Conservation (phyloP, 2,113 vertebrate genomes). For the Noctilio leporinus region DNA sequence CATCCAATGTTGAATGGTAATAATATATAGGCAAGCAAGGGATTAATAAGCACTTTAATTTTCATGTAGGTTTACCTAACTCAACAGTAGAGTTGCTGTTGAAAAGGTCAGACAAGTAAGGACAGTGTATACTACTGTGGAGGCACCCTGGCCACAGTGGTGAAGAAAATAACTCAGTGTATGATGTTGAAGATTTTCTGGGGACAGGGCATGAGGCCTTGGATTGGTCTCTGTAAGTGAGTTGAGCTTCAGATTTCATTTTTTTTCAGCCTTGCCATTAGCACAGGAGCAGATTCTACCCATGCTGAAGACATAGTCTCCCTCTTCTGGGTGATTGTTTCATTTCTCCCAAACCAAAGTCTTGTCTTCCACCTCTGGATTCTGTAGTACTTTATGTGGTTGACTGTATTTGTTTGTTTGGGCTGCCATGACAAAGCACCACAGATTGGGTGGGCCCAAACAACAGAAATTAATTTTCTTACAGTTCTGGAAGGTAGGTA, state of each 20-base stretch:
- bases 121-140: too few species aligned
- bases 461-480: neutral
- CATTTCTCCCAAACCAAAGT: neutral
- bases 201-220: too few species aligned
- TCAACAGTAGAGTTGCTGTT: conserved; percentile 12
- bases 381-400: neutral
- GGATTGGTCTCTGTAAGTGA: neutral
- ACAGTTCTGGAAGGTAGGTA: neutral
- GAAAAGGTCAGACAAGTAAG: conserved; percentile 43
- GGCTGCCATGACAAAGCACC: neutral
- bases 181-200: neutral
- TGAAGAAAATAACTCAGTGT: accelerated
- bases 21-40: neutral
- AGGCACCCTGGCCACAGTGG: accelerated
- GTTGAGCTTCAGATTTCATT: neutral
- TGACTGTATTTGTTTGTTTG: neutral
- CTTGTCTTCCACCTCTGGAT: neutral
- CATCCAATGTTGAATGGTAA: neutral
- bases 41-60: conserved; percentile 40
- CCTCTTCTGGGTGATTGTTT: neutral
- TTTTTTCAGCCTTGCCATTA: neutral
- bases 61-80: neutral
- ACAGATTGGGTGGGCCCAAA: neutral
- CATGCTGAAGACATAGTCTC: neutral
- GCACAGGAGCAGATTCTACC: neutral